These are phyloP conservation scores for Akabosia matsudoensis DNA, from an alignment of 1,140 invertebrate species.

Conservation along the genomic window DNA sequence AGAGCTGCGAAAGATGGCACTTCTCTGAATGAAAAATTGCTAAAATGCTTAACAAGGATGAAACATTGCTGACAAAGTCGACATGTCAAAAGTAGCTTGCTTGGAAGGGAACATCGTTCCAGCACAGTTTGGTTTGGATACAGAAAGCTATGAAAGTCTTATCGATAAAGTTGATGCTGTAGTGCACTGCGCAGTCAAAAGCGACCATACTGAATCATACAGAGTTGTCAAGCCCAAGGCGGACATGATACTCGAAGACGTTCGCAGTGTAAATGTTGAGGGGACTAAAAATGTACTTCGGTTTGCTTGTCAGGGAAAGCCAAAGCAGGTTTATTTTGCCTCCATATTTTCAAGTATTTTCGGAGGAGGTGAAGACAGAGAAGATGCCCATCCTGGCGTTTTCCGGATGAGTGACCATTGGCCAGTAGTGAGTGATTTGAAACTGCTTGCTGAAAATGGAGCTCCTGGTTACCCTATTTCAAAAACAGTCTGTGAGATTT, in stretches of 20 bases:
- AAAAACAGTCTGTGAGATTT: not conserved
- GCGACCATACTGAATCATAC: constrained; percentile 18
- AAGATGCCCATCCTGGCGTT: no score
- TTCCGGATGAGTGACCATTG: not conserved
- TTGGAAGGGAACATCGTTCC: not conserved
- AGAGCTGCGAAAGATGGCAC: not conserved
- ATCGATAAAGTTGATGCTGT: not conserved
- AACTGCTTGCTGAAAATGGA: not conserved
- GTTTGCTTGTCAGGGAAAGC: not conserved
- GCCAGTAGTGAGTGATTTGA: not conserved
- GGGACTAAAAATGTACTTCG: not conserved
- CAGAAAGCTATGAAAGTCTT: not conserved
- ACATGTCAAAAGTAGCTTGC: not conserved
- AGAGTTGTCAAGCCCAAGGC: not conserved
- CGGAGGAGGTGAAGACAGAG: not conserved
- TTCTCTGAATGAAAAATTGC: not conserved
- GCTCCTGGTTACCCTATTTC: not conserved
- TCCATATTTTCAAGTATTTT: not conserved
- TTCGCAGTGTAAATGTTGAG: constrained; percentile 17
- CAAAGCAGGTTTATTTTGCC: not conserved
- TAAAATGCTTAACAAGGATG: not conserved
- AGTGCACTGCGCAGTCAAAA: constrained; percentile 26
- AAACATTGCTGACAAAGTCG: not conserved
- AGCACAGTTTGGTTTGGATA: not conserved
- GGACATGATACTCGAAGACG: not conserved